Conservation (phyloP, 2,888 invertebrate genomes). For the Hipparchia semele region DNA sequence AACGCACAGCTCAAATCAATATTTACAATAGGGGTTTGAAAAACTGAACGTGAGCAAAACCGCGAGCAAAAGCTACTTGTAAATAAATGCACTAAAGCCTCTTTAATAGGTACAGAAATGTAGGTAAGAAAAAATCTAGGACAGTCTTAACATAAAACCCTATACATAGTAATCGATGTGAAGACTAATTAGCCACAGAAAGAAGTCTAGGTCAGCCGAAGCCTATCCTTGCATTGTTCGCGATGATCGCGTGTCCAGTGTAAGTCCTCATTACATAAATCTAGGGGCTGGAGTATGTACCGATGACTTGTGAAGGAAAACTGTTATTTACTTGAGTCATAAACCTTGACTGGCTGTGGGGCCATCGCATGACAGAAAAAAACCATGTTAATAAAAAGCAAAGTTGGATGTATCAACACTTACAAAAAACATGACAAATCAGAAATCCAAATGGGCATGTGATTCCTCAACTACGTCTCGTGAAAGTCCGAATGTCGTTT, state of each 20-base stretch:
- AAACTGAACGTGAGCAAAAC: too few species aligned
- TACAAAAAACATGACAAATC: too few species aligned
- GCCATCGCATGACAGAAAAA: slow-evolving; percentile 22
- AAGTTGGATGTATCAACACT: not conserved
- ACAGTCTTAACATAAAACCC: slow-evolving; percentile 10
- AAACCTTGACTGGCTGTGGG: slow-evolving; percentile 61
- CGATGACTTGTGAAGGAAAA: slow-evolving; percentile 58
- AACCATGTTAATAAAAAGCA: not conserved
- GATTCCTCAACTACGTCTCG: too few species aligned
- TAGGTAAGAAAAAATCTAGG: slow-evolving; percentile 1
- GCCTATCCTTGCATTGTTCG: slow-evolving; percentile 80
- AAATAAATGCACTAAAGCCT: not conserved
- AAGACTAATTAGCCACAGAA: slow-evolving; percentile 69
- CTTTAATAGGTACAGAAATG: not conserved
- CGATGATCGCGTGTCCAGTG: slow-evolving; percentile 75
- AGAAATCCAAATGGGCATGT: too few species aligned
- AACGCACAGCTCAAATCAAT: too few species aligned
- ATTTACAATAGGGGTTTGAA: too few species aligned
- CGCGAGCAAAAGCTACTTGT: too few species aligned
- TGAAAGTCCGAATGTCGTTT: too few species aligned
- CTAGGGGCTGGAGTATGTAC: slow-evolving; percentile 66
- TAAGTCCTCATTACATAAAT: slow-evolving; percentile 80
- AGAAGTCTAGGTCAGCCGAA: slow-evolving; percentile 76
- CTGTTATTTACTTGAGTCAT: slow-evolving; percentile 50
- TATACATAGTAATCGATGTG: slow-evolving; percentile 68